A percentile compares a stretch with the other conserved stretches of the same genome.
Evolutionary conservation across 2,888 invertebrate genomes (phyloP).

Genomic region (Octodonta nipae): DNA sequence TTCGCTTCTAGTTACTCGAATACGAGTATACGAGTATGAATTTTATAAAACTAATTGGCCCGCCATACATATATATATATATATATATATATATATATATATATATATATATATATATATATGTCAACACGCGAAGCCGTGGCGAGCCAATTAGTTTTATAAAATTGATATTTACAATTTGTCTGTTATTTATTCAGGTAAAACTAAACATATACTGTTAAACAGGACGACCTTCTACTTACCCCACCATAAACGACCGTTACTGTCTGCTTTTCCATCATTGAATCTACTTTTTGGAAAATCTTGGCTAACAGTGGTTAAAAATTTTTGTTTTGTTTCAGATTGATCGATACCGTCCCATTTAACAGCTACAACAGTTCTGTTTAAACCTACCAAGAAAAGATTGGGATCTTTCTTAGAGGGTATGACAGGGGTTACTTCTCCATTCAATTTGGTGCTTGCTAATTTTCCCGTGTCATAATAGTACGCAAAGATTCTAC

Average conservation of each 20-base stretch:
- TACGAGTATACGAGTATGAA: too few relatives aligned
- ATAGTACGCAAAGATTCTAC: slow-evolving; percentile 22
- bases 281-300: slow-evolving; percentile 41
- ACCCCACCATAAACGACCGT: slow-evolving; percentile 46
- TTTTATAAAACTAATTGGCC: too few relatives aligned
- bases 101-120: too few relatives aligned
- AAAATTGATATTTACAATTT: too few relatives aligned
- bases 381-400: slow-evolving; percentile 21
- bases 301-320: slow-evolving; percentile 37
- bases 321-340: slow-evolving; percentile 13
- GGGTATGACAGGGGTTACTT: slow-evolving; percentile 20
- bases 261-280: slow-evolving; percentile 47
- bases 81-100: too few relatives aligned
- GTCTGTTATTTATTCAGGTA: too few relatives aligned
- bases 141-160: too few relatives aligned
- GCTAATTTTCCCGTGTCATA: slow-evolving; percentile 16
- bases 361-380: slow-evolving; percentile 32
- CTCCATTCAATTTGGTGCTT: slow-evolving; percentile 17
- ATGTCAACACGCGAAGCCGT: too few relatives aligned
- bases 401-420: slow-evolving; percentile 20
- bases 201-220: too few relatives aligned
- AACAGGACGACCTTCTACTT: slow-evolving; percentile 18
- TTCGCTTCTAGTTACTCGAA: too few relatives aligned
- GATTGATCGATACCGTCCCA: slow-evolving; percentile 36
- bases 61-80: too few relatives aligned